phyloP scores from a whole-genome alignment of 2,888 invertebrate species.

The Ormyrus labotus region DNA sequence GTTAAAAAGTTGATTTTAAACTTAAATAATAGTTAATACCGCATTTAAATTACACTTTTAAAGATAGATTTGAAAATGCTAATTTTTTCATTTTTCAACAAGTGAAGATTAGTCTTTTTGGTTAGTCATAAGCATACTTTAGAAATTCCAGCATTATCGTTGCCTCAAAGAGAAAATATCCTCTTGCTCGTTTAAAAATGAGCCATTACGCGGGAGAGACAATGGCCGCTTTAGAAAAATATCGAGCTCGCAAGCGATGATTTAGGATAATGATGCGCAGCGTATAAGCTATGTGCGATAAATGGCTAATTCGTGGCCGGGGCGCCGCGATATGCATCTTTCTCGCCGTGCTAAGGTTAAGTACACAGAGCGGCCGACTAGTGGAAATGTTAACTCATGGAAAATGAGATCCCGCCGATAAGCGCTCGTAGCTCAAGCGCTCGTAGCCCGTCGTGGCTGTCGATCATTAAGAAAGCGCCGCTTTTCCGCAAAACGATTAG shows the following conservation, averaged over 20 bases:
- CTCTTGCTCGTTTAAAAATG: conserved; percentile 17
- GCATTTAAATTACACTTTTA: no score
- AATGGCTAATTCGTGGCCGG: conserved; percentile 47
- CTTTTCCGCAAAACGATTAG: conserved; percentile 29
- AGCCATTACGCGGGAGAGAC: conserved; percentile 21
- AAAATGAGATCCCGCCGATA: conserved; percentile 42
- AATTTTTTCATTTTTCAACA: no score
- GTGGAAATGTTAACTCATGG: conserved; percentile 44
- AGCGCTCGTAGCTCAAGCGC: conserved; percentile 15
- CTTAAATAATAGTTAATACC: no score
- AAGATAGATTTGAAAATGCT: no score
- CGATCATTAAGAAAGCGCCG: conserved; percentile 31
- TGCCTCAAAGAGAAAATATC: conserved; percentile 4
- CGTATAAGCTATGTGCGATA: conserved; percentile 25
- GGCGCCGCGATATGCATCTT: conserved; percentile 42
- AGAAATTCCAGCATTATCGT: background rate
- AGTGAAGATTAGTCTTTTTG: no score
- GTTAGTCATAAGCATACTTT: no score
- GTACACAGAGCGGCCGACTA: background rate
- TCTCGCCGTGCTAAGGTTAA: conserved; percentile 14
- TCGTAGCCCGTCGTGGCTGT: conserved; percentile 4
- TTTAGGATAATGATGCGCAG: conserved; percentile 39
- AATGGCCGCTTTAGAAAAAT: conserved; percentile 3
- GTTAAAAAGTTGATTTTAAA: no score
- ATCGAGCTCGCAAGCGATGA: conserved; percentile 25